Evolutionary conservation across 2,888 invertebrate genomes (phyloP), one percentile per base, ranked within the genome.

Genomic region (Sarcophaga subvicina): DNA sequence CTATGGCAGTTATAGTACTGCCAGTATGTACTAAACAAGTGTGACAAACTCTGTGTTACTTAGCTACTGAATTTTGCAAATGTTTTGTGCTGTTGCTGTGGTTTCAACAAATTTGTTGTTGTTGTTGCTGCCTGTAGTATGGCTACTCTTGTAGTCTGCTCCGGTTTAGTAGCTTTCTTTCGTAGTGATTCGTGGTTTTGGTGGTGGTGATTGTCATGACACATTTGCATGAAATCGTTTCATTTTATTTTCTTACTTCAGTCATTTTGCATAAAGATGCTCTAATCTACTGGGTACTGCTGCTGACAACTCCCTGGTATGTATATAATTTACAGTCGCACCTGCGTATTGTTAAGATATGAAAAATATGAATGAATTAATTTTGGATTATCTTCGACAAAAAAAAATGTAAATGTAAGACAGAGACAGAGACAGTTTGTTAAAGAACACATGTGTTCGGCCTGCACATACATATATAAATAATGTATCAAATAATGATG

Each of bases 181-280:
- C 63, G 64, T 75, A 37, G 37, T 37, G 37, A 37, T 37, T 37
- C 37, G 37, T 37, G 37, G 37, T 37, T 37, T 37, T 37, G 37
- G 66, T 6, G 37, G 66, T 6, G 67, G 6, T 27, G 64, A 76
- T 69, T 72, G 49, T 70, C 64, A 71, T 72, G 72, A 60, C 72
- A 78, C 63, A 72, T 75, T 79, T 81, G 72, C 70, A 80, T 86
- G 6, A 83, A 72, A 72, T 49, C 62, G 45, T 66, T 79, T 75
- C n/a, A 60, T 69, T 47, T 27, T 72, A 14, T 20, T 64, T 27
- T 78, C 66, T 37, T 76, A 49, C 25, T 60, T 72, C 69, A 49
- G 11, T 60, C 77, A 37, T 45, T 17, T 22, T 49, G 27, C 60
- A 22, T 49, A 11, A 69, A 69, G 20, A 45, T 66, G 54, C 45